Evolutionary conservation across 64 coral and sea anemone species (phyloP), one percentile per base, ranked within the genome.

Genomic region (Montipora efflorescens): DNA sequence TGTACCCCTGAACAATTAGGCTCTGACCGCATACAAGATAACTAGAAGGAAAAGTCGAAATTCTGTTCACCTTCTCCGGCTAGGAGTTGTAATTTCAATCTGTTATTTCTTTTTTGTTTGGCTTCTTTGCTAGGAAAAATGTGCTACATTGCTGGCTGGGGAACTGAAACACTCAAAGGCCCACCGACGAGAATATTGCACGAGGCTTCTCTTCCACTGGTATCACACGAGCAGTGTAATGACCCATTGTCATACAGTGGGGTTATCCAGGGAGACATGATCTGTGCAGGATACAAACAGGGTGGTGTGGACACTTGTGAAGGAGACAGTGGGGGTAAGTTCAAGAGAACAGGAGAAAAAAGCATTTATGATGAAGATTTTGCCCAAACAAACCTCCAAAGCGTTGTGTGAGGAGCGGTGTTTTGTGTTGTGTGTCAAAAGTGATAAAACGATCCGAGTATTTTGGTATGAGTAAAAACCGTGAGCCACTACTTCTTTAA

Each of bases 91-190:
- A 62, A 45, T 61, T 8, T 12, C 28, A 72, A 6, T 2, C 2
- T 55, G 45, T 0, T 12, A 12, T 64, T 15, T 64, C 50, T 20
- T 84, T 45, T 82, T 62, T 77, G 20, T 11, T 47, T 10, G 59
- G 11, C 11, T 11, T 71, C n/a, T 66, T 92, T 72, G 20, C 4
- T 76, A 98, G 97, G 87, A 74, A 95, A 87, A 72, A 88, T 95
- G 83, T 98, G 97, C 68, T 95, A 95, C 44, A 95, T 98, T 12
- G 97, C 97, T 49, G 97, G 97, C 2, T 98, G 97, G 97, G 97
- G 97, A 8, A 98, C 78, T 28, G 67, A 95, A 12, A 91, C 88
- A n/a, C 19, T 96, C 7, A 82, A 95, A 78, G 94, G 94, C 9
- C 91, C 97, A 13, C 18, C 75, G 44, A 88, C 77, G 14, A 75